phyloP scores from a whole-genome alignment of 1,140 invertebrate genomes.

The Littorina saxatilis region DNA sequence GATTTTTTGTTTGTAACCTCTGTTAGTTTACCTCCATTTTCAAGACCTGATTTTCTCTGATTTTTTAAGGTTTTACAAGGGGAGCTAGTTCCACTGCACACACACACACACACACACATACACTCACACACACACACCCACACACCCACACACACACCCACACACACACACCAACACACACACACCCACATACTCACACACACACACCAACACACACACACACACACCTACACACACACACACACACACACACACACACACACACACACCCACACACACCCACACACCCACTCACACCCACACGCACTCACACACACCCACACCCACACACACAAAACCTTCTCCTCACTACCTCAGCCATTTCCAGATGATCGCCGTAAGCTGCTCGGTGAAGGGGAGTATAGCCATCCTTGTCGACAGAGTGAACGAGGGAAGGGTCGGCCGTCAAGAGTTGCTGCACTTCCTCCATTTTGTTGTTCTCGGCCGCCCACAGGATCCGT shows the following conservation, averaged over 20 bases:
- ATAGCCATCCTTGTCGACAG: slow-evolving; percentile 91
- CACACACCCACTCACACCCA: not conserved
- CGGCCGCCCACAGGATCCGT: slow-evolving; percentile 86
- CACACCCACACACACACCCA: slow-evolving; percentile 6
- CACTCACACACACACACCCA: not conserved
- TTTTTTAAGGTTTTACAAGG: too few relatives aligned
- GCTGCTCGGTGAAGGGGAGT: slow-evolving; percentile 93
- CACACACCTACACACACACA: not conserved
- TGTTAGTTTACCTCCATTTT: too few relatives aligned
- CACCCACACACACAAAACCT: not conserved
- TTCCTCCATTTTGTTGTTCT: slow-evolving; percentile 84
- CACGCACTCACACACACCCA: not conserved
- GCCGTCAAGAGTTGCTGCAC: slow-evolving; percentile 81
- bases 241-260: slow-evolving; percentile 9
- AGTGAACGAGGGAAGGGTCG: slow-evolving; percentile 82
- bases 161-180: slow-evolving; percentile 5
- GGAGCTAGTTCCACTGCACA: too few relatives aligned
- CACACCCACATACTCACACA: not conserved
- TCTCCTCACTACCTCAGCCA: slow-evolving; percentile 82
- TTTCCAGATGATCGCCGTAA: slow-evolving; percentile 89
- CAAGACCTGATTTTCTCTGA: too few relatives aligned
- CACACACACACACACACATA: not conserved
- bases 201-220: too few relatives aligned
- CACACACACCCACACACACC: not conserved
- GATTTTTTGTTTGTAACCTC: too few relatives aligned